A percentile compares a stretch with the other conserved stretches of the same genome.
phyloP scores from a whole-genome alignment of 2,888 invertebrate genomes.

The Terebella lapidaria region DNA sequence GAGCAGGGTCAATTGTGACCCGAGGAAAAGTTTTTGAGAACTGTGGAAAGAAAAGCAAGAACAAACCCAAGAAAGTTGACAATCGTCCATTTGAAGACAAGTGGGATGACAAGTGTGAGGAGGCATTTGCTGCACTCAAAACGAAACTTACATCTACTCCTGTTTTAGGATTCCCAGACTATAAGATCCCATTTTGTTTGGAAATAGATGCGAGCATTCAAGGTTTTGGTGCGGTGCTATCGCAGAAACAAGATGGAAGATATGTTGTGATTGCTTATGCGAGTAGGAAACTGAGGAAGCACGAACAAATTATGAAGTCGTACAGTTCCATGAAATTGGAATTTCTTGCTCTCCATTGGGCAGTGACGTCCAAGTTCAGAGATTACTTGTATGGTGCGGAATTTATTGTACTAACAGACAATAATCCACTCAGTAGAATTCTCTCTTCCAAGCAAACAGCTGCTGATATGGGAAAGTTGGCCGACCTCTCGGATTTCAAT shows the following conservation, averaged over 20 bases:
- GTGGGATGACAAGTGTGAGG: too few relatives aligned
- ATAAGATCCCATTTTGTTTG: not conserved
- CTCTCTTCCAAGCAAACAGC: too few relatives aligned
- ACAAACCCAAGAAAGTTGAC: not conserved
- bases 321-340: constrained; percentile 3
- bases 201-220: not conserved
- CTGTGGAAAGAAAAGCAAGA: not conserved
- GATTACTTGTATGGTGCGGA: not conserved
- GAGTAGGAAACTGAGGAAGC: not conserved
- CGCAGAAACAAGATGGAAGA: constrained; percentile 2
- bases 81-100: too few relatives aligned
- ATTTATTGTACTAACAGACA: not conserved
- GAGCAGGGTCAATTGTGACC: too few relatives aligned
- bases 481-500: not conserved
- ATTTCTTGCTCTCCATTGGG: not conserved
- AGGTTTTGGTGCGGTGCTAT: not conserved
- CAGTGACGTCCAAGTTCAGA: not conserved
- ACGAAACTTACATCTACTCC: not conserved
- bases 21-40: too few relatives aligned
- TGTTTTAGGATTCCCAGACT: not conserved
- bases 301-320: not conserved
- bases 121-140: not conserved
- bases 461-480: too few relatives aligned
- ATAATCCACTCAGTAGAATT: not conserved
- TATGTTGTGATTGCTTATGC: not conserved